phyloP scores from a whole-genome alignment of 2,113 vertebrate species.

The Melanocharis versteri region DNA sequence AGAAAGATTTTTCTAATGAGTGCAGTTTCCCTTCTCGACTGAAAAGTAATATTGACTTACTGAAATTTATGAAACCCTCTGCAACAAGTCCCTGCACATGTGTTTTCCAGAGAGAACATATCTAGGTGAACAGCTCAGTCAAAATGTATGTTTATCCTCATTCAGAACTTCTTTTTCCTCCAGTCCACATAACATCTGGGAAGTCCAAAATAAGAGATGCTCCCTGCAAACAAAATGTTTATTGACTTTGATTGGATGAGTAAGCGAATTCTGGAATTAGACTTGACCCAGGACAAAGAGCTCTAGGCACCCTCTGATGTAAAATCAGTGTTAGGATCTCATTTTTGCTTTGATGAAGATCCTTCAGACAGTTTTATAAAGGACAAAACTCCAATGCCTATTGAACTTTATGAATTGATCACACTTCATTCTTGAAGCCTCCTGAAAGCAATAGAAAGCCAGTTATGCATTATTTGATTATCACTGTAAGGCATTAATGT shows the following conservation, averaged over 20 bases:
- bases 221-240: background rate
- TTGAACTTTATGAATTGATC: background rate
- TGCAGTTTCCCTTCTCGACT: background rate
- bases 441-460: background rate
- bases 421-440: background rate
- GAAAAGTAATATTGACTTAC: background rate
- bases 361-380: background rate
- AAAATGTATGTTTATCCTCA: background rate
- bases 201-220: background rate
- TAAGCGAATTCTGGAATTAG: background rate
- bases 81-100: background rate
- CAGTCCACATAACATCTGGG: background rate
- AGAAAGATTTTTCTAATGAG: background rate
- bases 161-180: background rate
- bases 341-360: background rate
- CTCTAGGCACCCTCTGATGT: background rate
- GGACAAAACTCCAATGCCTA: background rate
- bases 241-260: background rate
- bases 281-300: background rate
- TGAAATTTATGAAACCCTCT: background rate
- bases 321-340: background rate
- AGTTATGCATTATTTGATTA: background rate
- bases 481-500: background rate
- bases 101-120: background rate
- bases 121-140: background rate